A percentile compares a stretch with the other conserved stretches of the same genome.
phyloP scores from a whole-genome alignment of 2,113 vertebrate species.

The Mionectes macconnelli region DNA sequence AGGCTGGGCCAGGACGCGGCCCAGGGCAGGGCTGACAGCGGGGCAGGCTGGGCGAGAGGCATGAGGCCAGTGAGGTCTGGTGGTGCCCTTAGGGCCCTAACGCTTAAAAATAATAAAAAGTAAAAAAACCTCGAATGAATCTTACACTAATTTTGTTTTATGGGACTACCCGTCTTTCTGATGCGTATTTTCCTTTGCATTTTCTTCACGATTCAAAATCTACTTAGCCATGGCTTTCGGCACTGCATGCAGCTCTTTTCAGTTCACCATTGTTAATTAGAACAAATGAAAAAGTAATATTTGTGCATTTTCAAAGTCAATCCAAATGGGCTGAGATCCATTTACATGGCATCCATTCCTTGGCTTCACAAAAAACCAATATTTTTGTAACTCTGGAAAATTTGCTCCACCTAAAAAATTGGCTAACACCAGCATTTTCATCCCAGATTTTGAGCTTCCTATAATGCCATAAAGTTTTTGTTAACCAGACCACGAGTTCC shows the following conservation, averaged over 20 bases:
- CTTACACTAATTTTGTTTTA: background rate
- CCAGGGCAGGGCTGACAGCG: background rate
- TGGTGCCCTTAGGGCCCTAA: background rate
- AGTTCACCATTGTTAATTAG: conserved; percentile 2
- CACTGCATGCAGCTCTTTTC: background rate
- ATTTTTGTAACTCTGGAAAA: conserved; percentile 70
- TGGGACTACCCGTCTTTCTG: background rate
- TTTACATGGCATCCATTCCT: conserved; percentile 42
- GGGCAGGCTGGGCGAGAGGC: background rate
- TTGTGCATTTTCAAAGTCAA: conserved; percentile 40
- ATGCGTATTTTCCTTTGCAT: background rate
- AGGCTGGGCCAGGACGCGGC: no score
- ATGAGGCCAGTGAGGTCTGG: fast-evolving
- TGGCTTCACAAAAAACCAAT: conserved; percentile 39
- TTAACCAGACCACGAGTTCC: conserved; percentile 53
- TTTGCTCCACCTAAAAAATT: conserved; percentile 52
- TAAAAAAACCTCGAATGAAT: background rate
- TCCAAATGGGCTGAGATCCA: conserved; percentile 52
- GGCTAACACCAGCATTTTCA: conserved; percentile 56
- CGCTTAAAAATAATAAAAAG: background rate
- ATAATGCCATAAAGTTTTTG: conserved; percentile 60
- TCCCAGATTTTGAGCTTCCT: conserved; percentile 43
- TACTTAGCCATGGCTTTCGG: background rate
- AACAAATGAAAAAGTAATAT: conserved; percentile 45
- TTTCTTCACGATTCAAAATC: conserved; percentile 5